These are phyloP conservation scores for Pelmatolapia mariae DNA, from an alignment of 2,113 vertebrate genomes.

Conservation along the genomic window DNA sequence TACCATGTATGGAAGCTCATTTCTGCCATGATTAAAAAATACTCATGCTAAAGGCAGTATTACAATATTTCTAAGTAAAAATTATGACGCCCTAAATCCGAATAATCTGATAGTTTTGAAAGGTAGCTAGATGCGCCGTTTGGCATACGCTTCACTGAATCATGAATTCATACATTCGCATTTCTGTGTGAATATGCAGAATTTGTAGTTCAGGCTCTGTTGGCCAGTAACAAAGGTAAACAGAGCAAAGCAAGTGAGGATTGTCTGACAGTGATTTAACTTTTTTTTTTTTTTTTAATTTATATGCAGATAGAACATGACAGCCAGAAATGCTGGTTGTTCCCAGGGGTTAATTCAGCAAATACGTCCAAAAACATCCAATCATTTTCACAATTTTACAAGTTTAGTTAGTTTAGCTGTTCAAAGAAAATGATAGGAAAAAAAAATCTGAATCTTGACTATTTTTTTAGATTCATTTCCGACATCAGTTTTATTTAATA, in stretches of 20 bases:
- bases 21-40: neutral
- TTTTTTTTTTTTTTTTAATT: accelerated
- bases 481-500: neutral
- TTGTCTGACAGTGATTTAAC: neutral
- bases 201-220: neutral
- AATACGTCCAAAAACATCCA: neutral
- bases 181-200: neutral
- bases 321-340: neutral
- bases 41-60: neutral
- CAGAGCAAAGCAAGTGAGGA: neutral
- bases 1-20: neutral
- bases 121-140: neutral
- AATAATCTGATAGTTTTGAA: neutral
- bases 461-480: neutral
- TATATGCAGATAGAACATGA: neutral
- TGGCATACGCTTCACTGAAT: neutral
- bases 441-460: neutral
- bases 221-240: neutral
- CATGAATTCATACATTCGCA: neutral
- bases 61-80: neutral
- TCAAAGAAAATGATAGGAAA: neutral
- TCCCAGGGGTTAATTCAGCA: neutral
- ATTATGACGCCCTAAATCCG: neutral
- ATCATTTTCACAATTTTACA: neutral
- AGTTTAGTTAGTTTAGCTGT: neutral